phyloP scores from a whole-genome alignment of 2,797 vertebrate genomes.

The Centropyge bicolor region DNA sequence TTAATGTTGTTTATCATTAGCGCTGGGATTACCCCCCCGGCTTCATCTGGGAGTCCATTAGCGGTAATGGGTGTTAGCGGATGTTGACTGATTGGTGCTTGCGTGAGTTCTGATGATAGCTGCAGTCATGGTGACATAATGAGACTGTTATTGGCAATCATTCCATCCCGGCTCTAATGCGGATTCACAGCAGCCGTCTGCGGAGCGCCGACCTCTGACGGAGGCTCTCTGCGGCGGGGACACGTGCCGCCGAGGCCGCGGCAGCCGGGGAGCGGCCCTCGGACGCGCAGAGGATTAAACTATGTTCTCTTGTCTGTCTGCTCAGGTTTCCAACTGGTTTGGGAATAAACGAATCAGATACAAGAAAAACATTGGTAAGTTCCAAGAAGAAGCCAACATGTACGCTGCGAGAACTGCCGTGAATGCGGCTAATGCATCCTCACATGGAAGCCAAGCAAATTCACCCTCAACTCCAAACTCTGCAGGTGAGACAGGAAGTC shows the following conservation, averaged over 20 bases:
- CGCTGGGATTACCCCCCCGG: constrained; percentile 80
- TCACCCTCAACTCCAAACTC: constrained; percentile 99
- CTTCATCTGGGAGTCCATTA: constrained; percentile 87
- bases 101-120: constrained; percentile 84
- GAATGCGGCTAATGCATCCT: constrained; percentile 96
- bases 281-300: constrained; percentile 58
- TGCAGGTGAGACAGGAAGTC: constrained; percentile 93
- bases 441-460: constrained; percentile 99
- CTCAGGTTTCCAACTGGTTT: constrained; percentile 99
- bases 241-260: constrained; percentile 56
- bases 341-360: constrained; percentile 99
- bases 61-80: constrained; percentile 85
- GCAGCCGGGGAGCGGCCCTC: constrained; percentile 35
- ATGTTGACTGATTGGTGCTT: constrained; percentile 86
- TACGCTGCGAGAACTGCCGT: constrained; percentile 99
- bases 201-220: constrained; percentile 62
- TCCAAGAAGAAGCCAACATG: constrained; percentile 99
- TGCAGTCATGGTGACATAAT: constrained; percentile 85
- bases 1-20: constrained; percentile 90
- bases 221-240: constrained; percentile 59
- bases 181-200: constrained; percentile 80
- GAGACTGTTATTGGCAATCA: constrained; percentile 86
- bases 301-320: constrained; percentile 67
- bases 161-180: constrained; percentile 84
- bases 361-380: constrained; percentile 99